These are phyloP conservation scores for Fabriciana adippe DNA, from an alignment of 2,888 invertebrate species.

Conservation along the genomic window DNA sequence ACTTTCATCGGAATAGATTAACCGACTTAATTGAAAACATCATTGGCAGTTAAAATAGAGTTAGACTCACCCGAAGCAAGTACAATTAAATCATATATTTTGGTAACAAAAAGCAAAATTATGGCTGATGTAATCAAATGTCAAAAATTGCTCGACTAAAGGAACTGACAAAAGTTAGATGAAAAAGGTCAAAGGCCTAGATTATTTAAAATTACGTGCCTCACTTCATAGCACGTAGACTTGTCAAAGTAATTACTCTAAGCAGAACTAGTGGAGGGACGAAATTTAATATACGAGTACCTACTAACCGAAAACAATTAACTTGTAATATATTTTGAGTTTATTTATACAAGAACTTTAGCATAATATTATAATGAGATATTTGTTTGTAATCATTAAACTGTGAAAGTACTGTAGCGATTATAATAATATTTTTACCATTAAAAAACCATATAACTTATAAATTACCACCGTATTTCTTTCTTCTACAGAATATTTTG, in stretches of 20 bases:
- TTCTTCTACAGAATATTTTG: too few relatives aligned
- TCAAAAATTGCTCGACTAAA: slow-evolving; percentile 5
- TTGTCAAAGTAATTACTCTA: not conserved
- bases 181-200: slow-evolving; percentile 4
- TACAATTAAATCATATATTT: not conserved
- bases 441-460: too few relatives aligned
- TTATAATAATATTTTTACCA: too few relatives aligned
- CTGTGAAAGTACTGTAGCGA: too few relatives aligned
- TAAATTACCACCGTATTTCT: too few relatives aligned
- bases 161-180: slow-evolving; percentile 17
- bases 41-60: not conserved
- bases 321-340: too few relatives aligned
- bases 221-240: not conserved
- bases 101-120: not conserved
- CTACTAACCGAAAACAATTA: not conserved
- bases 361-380: too few relatives aligned
- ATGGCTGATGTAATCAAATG: not conserved
- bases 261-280: not conserved
- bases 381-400: too few relatives aligned
- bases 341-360: too few relatives aligned
- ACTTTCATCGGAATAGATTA: too few relatives aligned
- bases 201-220: slow-evolving; percentile 6
- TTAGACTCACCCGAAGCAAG: not conserved
- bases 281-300: not conserved
- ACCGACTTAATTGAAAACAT: too few relatives aligned